Base-by-base conservation (phyloP, 2,888 invertebrate genomes). In the Drosophila pseudotalamancana region DNA sequence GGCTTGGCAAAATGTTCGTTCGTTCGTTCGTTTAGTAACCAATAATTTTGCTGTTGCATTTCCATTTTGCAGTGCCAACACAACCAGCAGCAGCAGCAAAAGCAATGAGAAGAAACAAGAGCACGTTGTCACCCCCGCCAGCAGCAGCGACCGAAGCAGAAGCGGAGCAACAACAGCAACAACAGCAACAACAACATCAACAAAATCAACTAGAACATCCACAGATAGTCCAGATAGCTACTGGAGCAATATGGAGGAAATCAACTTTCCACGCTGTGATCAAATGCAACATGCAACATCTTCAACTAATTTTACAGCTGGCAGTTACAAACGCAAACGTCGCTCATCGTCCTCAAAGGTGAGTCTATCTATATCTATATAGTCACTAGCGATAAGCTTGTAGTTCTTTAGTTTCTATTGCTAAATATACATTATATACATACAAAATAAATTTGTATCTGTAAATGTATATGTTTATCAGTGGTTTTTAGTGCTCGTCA, bases 51-150 rank as follows among this genome's bases (percentile, higher is more conserved):
- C 27, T 42, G 29, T 35, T 34, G 25, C 6, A 21, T 51, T 40
- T n/a, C n/a, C n/a, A n/a, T n/a, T 53, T 65, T 60, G 43, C 59
- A 87, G 55, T 48, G 75, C 71, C 37, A 69, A 51, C 29, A 82
- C 35, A 49, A 71, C 57, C 57, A 82, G 51, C 60, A 77, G 49
- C 40, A 70, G 49, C 57, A 78, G 43, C 56, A 73, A 42, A 35
- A 71, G 54, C 61, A 65, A 67, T 69, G 70, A 53, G 46, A 68
- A 53, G 46, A 71, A 65, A 48, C 53, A 48, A 49, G 53, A 59
- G 37, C 57, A 45, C 42, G 43, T 39, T 59, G 64, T 62, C 87
- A 46, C 54, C 63, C 55, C 72, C 51, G 56, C 51, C 46, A 59
- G 55, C 64, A 60, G 61, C 66, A 56, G 49, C n/a, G n/a, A n/a